These are phyloP conservation scores for Rousettus leschenaultii DNA, from an alignment of 2,113 vertebrate genomes.

Conservation along the genomic window DNA sequence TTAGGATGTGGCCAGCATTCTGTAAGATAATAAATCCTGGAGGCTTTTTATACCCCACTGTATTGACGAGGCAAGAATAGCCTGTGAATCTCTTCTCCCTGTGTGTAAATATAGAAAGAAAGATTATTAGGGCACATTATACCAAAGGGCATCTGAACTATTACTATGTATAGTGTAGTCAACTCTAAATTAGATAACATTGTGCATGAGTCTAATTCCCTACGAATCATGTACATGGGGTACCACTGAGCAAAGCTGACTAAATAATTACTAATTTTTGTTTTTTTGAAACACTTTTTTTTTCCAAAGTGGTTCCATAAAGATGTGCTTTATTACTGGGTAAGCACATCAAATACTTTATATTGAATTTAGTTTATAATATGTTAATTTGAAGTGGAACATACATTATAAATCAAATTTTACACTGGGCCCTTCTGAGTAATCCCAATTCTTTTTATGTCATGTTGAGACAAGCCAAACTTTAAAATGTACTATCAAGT, in stretches of 20 bases:
- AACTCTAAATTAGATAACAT: neutral
- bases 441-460: neutral
- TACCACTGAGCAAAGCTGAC: neutral
- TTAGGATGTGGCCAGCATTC: neutral
- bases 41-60: neutral
- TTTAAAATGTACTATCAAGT: constrained; percentile 21
- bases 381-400: neutral
- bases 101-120: neutral
- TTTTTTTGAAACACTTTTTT: neutral
- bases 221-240: neutral
- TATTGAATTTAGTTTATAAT: neutral
- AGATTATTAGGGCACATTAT: neutral
- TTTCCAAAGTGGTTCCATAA: neutral
- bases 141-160: neutral
- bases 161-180: neutral
- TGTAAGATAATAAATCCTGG: neutral
- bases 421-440: neutral
- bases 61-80: neutral
- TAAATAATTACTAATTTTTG: neutral
- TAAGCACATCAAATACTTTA: neutral
- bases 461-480: constrained; percentile 1
- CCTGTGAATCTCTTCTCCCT: neutral
- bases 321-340: neutral
- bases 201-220: neutral
- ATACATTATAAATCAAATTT: constrained; percentile 7